phyloP scores from a whole-genome alignment of 2,113 vertebrate species.

The Oryzias woworae region DNA sequence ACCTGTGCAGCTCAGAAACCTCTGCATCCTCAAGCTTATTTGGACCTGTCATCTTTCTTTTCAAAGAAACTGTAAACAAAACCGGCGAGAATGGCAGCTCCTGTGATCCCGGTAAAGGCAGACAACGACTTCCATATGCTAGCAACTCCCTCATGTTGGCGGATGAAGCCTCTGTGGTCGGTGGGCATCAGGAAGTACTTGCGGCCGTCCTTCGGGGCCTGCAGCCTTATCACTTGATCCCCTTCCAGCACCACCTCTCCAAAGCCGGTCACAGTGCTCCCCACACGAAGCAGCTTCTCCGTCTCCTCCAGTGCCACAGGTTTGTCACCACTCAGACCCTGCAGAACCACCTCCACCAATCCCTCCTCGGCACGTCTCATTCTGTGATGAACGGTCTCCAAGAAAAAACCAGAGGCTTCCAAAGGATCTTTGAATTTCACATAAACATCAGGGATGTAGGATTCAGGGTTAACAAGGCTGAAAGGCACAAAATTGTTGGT shows the following conservation, averaged over 20 bases:
- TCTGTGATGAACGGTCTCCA: conserved; percentile 67
- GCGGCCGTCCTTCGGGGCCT: conserved; percentile 68
- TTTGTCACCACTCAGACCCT: conserved; percentile 67
- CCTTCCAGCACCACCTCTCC: conserved; percentile 78
- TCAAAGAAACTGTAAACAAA: conserved; percentile 28
- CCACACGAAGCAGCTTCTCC: conserved; percentile 75
- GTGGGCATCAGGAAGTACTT: conserved; percentile 63
- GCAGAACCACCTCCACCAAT: conserved; percentile 43
- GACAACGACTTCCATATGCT: conserved; percentile 71
- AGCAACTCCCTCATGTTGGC: conserved; percentile 66
- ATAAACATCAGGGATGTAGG: conserved; percentile 41
- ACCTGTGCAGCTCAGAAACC: not conserved
- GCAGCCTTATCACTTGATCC: conserved; percentile 64
- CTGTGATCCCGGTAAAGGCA: conserved; percentile 59
- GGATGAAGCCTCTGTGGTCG: conserved; percentile 70
- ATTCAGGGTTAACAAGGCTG: conserved; percentile 62
- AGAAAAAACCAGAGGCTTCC: conserved; percentile 61
- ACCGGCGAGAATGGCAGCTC: conserved; percentile 49
- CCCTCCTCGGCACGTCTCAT: conserved; percentile 49
- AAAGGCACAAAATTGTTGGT: conserved; percentile 73
- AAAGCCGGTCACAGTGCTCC: conserved; percentile 69
- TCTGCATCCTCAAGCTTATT: conserved; percentile 6
- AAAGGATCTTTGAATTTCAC: conserved; percentile 71
- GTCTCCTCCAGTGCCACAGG: conserved; percentile 57
- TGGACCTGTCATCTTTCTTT: conserved; percentile 33